These are phyloP conservation scores for Oncorhynchus masou DNA, from an alignment of 2,113 vertebrate genomes.

Conservation along the genomic window DNA sequence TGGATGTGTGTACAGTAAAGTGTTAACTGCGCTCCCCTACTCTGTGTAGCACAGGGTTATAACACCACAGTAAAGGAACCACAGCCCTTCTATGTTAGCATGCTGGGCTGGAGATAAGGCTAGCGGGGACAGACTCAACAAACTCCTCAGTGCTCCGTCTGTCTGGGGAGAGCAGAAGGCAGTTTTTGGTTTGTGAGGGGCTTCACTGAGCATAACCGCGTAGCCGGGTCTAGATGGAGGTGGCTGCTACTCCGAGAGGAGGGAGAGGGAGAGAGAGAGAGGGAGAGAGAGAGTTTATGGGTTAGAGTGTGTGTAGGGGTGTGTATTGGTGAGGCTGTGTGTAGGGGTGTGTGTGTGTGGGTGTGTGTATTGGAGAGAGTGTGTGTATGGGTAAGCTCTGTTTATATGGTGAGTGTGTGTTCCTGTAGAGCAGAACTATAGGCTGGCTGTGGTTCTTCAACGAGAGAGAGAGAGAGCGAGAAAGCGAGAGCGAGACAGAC, in stretches of 20 bases:
- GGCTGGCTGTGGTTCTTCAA: too few species aligned
- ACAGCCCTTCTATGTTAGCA: not conserved
- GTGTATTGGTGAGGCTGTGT: not conserved
- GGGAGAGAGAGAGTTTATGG: too few species aligned
- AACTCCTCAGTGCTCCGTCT: not conserved
- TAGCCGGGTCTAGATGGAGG: too few species aligned
- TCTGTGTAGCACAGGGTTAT: not conserved
- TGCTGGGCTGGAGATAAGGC: not conserved
- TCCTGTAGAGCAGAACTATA: too few species aligned
- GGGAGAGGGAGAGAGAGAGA: too few species aligned
- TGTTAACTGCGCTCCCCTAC: too few species aligned
- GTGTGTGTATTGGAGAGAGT: conserved; percentile 1
- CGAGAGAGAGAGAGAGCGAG: too few species aligned
- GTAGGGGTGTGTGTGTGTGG: conserved; percentile 1
- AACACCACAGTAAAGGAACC: not conserved
- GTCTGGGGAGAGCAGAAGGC: not conserved
- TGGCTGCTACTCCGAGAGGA: too few species aligned
- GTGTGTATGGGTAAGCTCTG: not conserved
- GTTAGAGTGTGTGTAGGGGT: too few species aligned
- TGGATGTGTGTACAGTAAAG: not conserved
- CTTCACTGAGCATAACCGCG: not conserved
- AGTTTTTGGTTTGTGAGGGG: too few species aligned
- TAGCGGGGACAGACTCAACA: not conserved
- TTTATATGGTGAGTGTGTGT: too few species aligned
- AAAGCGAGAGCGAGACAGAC: too few species aligned